Conservation (phyloP, 2,113 vertebrate genomes). For the Microtus ochrogaster region DNA sequence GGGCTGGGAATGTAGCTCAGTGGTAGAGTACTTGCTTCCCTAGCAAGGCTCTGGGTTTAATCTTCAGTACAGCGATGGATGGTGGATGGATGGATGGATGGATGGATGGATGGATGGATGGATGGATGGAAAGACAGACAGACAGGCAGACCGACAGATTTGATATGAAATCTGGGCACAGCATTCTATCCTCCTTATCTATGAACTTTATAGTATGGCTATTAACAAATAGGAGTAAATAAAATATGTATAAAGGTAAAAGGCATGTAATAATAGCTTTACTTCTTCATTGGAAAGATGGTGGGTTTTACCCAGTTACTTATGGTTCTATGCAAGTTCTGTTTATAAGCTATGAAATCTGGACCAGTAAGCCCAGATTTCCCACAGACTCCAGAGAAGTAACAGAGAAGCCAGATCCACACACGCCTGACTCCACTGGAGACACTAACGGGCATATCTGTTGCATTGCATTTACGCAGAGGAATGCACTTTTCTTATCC, state of each 20-base stretch:
- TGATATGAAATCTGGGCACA: not conserved
- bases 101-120: not conserved
- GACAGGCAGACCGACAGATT: not conserved
- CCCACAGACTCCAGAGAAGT: not conserved
- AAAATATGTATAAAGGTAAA: not conserved
- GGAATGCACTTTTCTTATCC: not conserved
- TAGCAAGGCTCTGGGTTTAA: not conserved
- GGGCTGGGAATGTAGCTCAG: not conserved
- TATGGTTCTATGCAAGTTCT: not conserved
- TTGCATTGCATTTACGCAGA: not conserved
- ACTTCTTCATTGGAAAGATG: not conserved
- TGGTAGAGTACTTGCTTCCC: not conserved
- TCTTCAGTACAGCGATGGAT: not conserved
- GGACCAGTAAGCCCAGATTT: not conserved
- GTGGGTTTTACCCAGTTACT: not conserved
- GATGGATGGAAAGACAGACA: not conserved
- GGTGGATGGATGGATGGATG: not conserved
- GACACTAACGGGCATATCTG: not conserved
- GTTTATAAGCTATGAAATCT: not conserved
- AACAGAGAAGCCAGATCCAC: not conserved
- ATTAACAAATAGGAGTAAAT: not conserved
- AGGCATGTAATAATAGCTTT: not conserved
- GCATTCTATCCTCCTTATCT: not conserved
- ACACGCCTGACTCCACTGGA: not conserved
- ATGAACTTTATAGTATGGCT: not conserved